phyloP scores from a whole-genome alignment of 2,797 vertebrate genomes.

The Coilia nasus region DNA sequence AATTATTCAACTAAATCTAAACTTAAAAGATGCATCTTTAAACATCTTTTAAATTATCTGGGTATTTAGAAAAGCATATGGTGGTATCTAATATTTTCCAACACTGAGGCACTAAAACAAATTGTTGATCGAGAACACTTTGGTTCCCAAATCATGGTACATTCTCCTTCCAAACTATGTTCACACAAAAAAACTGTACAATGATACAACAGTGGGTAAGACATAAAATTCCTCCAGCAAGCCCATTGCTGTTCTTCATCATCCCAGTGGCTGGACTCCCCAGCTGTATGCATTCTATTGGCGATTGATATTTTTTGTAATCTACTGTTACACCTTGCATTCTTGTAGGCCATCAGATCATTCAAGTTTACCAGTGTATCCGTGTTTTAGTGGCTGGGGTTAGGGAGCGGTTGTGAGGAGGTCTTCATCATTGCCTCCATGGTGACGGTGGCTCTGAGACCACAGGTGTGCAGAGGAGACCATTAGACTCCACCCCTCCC shows the following conservation, averaged over 20 bases:
- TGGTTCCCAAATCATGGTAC: neutral
- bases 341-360: neutral
- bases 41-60: too few species aligned
- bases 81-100: too few species aligned
- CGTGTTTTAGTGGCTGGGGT: neutral
- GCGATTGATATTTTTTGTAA: neutral
- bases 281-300: neutral
- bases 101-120: too few species aligned
- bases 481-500: constrained; percentile 75
- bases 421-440: neutral
- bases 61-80: too few species aligned
- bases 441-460: constrained; percentile 74
- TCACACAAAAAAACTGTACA: neutral
- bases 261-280: neutral
- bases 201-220: neutral
- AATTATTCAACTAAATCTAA: too few species aligned
- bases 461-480: constrained; percentile 76
- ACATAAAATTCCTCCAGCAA: neutral
- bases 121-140: too few species aligned
- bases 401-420: neutral
- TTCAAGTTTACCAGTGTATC: neutral
- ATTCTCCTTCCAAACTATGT: neutral
- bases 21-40: too few species aligned
- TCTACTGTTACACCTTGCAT: neutral
- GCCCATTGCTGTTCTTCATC: neutral